A percentile compares a stretch with the other conserved stretches of the same genome.
Conservation (phyloP, 2,888 invertebrate genomes). For the Anthrax anthrax region DNA sequence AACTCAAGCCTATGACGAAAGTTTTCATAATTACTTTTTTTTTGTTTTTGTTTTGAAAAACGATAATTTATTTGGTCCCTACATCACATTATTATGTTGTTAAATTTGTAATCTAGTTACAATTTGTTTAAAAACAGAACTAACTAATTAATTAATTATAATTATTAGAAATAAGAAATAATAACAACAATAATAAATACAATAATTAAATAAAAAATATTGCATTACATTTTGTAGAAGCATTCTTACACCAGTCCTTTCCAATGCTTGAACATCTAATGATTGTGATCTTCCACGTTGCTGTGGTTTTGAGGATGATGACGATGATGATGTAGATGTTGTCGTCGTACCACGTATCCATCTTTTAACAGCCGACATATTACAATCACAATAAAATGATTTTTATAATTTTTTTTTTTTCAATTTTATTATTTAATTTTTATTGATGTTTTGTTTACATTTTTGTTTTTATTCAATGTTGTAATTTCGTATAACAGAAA, state of each 20-base stretch:
- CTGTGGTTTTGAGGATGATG: neutral
- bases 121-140: too few species aligned
- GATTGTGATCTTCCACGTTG: constrained; percentile 32
- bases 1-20: too few species aligned
- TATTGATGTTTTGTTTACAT: too few species aligned
- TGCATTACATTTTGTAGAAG: constrained; percentile 27
- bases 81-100: too few species aligned
- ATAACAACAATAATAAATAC: neutral
- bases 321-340: neutral
- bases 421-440: neutral
- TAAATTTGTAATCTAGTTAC: too few species aligned
- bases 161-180: neutral
- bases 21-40: too few species aligned
- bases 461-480: too few species aligned
- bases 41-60: too few species aligned
- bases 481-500: too few species aligned
- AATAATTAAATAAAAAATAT: neutral
- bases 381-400: neutral
- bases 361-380: constrained; percentile 30
- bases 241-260: constrained; percentile 28
- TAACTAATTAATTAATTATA: too few species aligned
- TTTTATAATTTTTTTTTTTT: constrained; percentile 4
- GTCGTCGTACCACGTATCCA: constrained; percentile 25
- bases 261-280: constrained; percentile 31
- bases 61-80: too few species aligned